These are phyloP conservation scores for Acestrorhynchus altus DNA, from an alignment of 2,797 vertebrate species.

Conservation along the genomic window DNA sequence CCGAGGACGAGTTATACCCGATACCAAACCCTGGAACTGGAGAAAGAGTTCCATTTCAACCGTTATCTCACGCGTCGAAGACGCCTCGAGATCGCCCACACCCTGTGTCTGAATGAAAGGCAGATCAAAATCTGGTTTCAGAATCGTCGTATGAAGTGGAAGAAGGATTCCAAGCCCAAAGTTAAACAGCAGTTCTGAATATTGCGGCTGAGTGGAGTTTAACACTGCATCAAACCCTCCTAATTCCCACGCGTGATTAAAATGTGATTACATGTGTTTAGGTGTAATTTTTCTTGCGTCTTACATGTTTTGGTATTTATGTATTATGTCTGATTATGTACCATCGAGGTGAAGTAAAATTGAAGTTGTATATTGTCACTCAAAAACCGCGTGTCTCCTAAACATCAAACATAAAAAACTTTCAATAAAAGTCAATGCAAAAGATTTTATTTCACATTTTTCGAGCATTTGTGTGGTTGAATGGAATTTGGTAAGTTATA, in stretches of 20 bases:
- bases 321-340: constrained; percentile 37
- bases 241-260: neutral
- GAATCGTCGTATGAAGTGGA: constrained; percentile 87
- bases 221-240: no score
- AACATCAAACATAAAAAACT: no score
- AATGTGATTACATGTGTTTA: neutral
- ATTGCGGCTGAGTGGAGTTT: neutral
- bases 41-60: constrained; percentile 88
- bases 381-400: no score
- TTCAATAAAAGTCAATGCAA: no score
- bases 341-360: constrained; percentile 18
- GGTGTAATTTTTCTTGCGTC: neutral
- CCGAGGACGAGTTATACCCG: constrained; percentile 87
- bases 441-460: no score
- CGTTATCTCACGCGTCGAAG: constrained; percentile 85
- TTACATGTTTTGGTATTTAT: neutral
- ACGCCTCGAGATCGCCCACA: constrained; percentile 84
- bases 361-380: no score
- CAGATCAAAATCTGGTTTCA: constrained; percentile 90
- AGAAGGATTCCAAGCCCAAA: constrained; percentile 85
- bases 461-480: no score
- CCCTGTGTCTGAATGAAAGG: constrained; percentile 83
- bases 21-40: constrained; percentile 85
- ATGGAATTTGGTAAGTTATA: no score
- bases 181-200: constrained; percentile 77